Evolutionary conservation across 1,140 invertebrate species (phyloP).

Genomic region (Zeugodacus cucurbitae): DNA sequence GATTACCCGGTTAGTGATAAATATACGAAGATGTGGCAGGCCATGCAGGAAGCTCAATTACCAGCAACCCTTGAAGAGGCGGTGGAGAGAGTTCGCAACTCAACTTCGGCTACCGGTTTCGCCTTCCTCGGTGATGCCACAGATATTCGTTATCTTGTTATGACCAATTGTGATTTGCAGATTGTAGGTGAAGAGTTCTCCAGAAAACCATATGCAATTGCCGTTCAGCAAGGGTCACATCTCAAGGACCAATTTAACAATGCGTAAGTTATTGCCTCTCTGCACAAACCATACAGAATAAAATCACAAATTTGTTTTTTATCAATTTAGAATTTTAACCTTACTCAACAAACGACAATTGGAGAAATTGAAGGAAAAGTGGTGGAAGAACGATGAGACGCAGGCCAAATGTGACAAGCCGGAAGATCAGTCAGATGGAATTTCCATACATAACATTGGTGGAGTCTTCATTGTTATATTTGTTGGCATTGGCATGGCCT

Average conservation of each 20-base stretch:
- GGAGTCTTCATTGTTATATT: constrained; percentile 98
- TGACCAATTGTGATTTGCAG: constrained; percentile 92
- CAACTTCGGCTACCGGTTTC: constrained; percentile 81
- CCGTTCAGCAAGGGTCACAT: constrained; percentile 94
- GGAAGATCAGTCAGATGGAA: constrained; percentile 94
- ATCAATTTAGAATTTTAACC: constrained; percentile 81
- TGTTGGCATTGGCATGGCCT: constrained; percentile 91
- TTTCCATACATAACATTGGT: constrained; percentile 97
- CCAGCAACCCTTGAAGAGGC: constrained; percentile 83
- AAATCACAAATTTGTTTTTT: background rate
- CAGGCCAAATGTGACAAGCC: constrained; percentile 85
- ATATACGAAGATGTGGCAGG: constrained; percentile 98
- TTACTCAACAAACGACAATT: constrained; percentile 91
- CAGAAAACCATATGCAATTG: constrained; percentile 95
- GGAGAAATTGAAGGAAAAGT: constrained; percentile 93
- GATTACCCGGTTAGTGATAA: constrained; percentile 98
- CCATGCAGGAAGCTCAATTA: constrained; percentile 90
- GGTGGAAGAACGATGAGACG: constrained; percentile 92
- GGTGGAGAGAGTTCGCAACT: constrained; percentile 79
- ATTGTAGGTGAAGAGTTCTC: constrained; percentile 96
- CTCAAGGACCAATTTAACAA: constrained; percentile 92
- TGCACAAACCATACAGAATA: background rate
- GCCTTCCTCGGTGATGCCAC: constrained; percentile 96
- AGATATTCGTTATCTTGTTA: constrained; percentile 84
- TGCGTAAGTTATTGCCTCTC: constrained; percentile 73